Evolutionary conservation across 2,113 vertebrate genomes (phyloP), one percentile per base, ranked within the genome.

Genomic region (Anolis sagrei): DNA sequence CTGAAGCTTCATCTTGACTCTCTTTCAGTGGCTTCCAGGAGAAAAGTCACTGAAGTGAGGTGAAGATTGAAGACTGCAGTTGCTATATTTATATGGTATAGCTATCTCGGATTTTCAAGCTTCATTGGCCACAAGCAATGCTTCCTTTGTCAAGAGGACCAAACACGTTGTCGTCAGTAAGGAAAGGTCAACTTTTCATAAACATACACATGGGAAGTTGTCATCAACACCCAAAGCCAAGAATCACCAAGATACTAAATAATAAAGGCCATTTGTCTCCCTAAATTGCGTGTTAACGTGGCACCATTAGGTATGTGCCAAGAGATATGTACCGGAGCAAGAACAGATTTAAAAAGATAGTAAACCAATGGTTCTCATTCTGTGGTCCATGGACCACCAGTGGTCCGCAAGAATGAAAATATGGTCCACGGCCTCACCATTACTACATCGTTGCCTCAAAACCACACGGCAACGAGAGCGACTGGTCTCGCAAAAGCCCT

Each of bases 1-100:
- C 39, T 48, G 83, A 21, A 84, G 14, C 29, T 68, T 64, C 83
- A 84, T 84, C 83, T 77, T 84, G 83, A 44, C 44, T 84, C 76
- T 27, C 7, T 23, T 49, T 54, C 10, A 21, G 61, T 77, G 74
- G 4, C 14, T 77, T 69, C 51, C n/a, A 51, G n/a, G 48, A 51
- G 39, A 27, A 8, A 74, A 84, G 29, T 4, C 58, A 66, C n/a
- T 2, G 29, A 32, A 23, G 54, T 18, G 4, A 58, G 54, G 73
- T 66, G 36, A 76, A 23, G 82, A 76, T 2, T 25, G 74, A 66
- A 7, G 14, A 36, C 13, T 49, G 18, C 9, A 27, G 7, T 18
- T 19, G 64, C 64, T 39, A 3, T 54, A 78, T 85, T 85, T 85
- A 85, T 85, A 85, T 23, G 32, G 32, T 51, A 4, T 1, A 21